Evolutionary conservation across 1,140 invertebrate species (phyloP), one percentile per base, ranked within the genome.

Genomic region (Drosophila lacertosa): DNA sequence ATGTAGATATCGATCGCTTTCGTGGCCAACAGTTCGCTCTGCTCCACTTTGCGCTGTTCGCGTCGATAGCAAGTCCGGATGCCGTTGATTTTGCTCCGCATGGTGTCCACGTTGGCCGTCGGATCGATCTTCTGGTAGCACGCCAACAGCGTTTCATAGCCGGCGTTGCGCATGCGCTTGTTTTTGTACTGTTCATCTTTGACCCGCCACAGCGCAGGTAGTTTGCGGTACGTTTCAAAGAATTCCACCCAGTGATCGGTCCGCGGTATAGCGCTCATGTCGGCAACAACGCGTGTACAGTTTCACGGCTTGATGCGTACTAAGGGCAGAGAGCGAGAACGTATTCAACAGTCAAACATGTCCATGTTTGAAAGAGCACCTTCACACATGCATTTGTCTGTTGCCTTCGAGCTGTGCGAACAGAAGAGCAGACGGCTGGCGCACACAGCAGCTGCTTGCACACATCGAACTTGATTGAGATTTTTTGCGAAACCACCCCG

Each of bases 51-150:
- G 4, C 67, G 58, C 33, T 65, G 3, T 5, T 74, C 72, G 9
- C 72, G 67, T 2, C 53, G 35, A 11, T 18, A 74, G n/a, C 58
- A 71, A 10, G 67, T 64, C 0, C 67, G 53, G 2, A 74, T 45
- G 5, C 45, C 40, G 11, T 71, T 74, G 15, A 74, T 59, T 2
- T 20, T 24, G 2, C 70, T 48, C 3, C 58, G 57, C 65, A 74
- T 57, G 13, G 11, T 54, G 13, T 69, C 65, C 26, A 69, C 29
- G 32, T 32, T 69, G 7, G 70, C 70, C 0, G 22, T 4, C 0
- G 65, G 13, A 33, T 69, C 50, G 16, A 74, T 69, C 4, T 35
- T 33, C n/a, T 39, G 33, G 32, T 69, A 74, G 48, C 24, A 33
- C 0, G 13, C 11, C 22, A 74, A 35, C 20, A 48, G 32, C 39